Evolutionary conservation across 2,888 invertebrate species (phyloP), one percentile per base, ranked within the genome.

Genomic region (Ptilodon capucinus): DNA sequence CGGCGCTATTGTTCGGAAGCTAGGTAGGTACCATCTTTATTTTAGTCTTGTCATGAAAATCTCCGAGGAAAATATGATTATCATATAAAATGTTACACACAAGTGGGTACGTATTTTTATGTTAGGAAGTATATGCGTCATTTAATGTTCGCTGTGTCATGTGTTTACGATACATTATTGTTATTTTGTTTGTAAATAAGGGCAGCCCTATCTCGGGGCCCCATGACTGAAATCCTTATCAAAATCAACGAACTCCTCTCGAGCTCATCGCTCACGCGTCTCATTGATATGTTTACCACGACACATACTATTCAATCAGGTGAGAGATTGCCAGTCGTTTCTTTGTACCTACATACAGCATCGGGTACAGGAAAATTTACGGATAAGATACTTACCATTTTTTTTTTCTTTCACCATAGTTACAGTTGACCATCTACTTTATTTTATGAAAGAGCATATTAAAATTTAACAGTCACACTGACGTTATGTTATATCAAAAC

Each of bases 1-100:
- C 67, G 66, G 66, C 67, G 76, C 74, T 75, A 73, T 83, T 84
- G 80, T 84, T 80, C 74, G 60, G 69, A 64, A 4, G 34, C 16
- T 13, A 59, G 63, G 38, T 17, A 60, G 64, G 62, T 64, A 53
- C 57, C 56, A 68, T 65, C 65, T 71, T 68, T 71, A 66, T 69
- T 68, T 64, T 60, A 63, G 49, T 53, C 49, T 41, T 57, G 54
- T 42, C 51, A 50, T 54, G 45, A 53, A 50, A 32, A 58, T 62
- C 55, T 57, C 47, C 47, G 42, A 56, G 54, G 43, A 68, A 64
- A 56, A 56, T 59, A 49, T 54, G 8, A 51, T 56, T 54, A 59
- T 48, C 54, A 57, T 63, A 60, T 43, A 59, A 64, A 55, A 58
- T 64, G 47, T 52, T 59, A 53, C 41, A 54, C 53, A 48, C 36